Evolutionary conservation across 2,113 vertebrate species (phyloP), one percentile per base, ranked within the genome.

Genomic region (Sinocyclocheilus anshuiensis): DNA sequence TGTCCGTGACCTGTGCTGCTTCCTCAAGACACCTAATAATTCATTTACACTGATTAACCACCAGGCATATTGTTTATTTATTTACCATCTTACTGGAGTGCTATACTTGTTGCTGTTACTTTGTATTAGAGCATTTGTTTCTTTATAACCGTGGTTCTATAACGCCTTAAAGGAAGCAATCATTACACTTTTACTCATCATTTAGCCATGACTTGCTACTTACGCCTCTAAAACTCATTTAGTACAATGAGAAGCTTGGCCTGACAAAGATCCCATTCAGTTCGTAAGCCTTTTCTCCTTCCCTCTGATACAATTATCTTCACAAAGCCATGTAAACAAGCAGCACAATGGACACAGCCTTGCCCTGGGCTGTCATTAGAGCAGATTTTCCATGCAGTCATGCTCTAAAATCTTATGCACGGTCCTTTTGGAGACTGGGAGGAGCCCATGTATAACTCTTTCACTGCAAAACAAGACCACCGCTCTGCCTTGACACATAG

Each of bases 231-330:
- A 92, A 94, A 94, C 94, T 94, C 93, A 90, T 92, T 93, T 91
- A 86, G 91, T 89, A 92, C 94, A 93, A 95, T 95, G 94, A 95
- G 93, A 95, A 94, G 94, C 92, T 92, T 88, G 72, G 69, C 91
- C 92, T 94, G 96, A 95, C 96, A 96, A 96, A 88, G 92, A 93
- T 83, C 87, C 92, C 92, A 94, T 96, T 97, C 94, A 96, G 92
- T 89, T 92, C 20, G 15, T 57, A 75, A 61, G 63, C 53, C 0
- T 86, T 87, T 86, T 85, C 61, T 67, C 76, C 33, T 65, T 83
- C 84, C 82, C 87, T 90, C 80, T 88, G 81, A 91, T 92, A 88
- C 92, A 93, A 95, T 96, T 96, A 96, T 94, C 91, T 89, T 90
- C 93, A 93, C 84, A 95, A 93, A 93, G 93, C 93, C 94, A 93